These are phyloP conservation scores for Hypsibius dujardini DNA, from an alignment of 1,140 invertebrate species.

Conservation along the genomic window DNA sequence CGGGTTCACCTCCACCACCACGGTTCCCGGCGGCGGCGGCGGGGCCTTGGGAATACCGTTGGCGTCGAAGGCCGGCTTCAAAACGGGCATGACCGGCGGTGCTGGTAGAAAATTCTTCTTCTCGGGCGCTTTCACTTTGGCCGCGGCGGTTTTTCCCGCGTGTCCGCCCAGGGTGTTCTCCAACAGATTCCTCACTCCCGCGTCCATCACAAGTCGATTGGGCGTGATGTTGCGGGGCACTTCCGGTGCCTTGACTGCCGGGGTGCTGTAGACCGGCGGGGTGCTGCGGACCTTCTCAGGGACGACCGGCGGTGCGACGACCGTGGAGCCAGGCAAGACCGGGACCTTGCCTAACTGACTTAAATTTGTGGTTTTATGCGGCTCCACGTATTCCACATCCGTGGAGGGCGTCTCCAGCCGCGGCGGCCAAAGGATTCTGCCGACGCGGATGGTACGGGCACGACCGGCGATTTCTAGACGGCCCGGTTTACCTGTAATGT, in stretches of 20 bases:
- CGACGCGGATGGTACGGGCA: conserved; percentile 82
- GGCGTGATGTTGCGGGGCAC: background rate
- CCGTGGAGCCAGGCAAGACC: conserved; percentile 26
- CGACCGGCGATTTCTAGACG: conserved; percentile 67
- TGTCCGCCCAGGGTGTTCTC: background rate
- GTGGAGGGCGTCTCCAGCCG: conserved; percentile 31
- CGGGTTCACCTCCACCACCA: too few species aligned
- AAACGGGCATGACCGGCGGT: background rate
- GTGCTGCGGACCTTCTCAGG: conserved; percentile 21
- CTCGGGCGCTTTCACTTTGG: background rate
- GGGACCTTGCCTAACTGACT: too few species aligned
- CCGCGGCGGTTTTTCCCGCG: background rate
- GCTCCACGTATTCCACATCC: conserved; percentile 24
- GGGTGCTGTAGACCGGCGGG: background rate
- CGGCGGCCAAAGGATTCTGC: conserved; percentile 90
- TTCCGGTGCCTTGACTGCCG: conserved; percentile 8
- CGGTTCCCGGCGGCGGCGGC: conserved; percentile 1
- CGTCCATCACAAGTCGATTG: background rate
- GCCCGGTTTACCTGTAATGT: too few species aligned
- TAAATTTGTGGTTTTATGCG: too few species aligned
- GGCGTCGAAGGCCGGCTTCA: conserved; percentile 19
- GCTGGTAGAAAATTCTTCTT: too few species aligned
- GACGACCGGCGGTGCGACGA: conserved; percentile 26
- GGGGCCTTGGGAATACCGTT: conserved; percentile 19
- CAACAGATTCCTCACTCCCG: background rate